Evolutionary conservation across 1,140 invertebrate species (phyloP), one percentile per base, ranked within the genome.

Genomic region (Teleogryllus occipitalis): DNA sequence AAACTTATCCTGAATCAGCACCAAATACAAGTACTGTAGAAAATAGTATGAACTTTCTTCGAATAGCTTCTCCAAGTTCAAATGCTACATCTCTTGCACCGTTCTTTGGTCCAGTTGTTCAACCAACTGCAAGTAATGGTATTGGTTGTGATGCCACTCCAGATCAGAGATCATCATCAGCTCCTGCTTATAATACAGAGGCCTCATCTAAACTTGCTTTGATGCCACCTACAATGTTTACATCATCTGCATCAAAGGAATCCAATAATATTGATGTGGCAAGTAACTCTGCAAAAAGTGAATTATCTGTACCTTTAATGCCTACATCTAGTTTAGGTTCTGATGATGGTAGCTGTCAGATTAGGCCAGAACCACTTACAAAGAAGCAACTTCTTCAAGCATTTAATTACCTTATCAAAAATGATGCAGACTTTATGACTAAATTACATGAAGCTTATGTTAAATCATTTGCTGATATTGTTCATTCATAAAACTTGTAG

Each of bases 361-460:
- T 82, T 86, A 88, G 83, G 5, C 85, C 90, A 6, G 92, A 94
- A 84, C 94, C 95, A 7, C 87, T 97, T 21, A 96, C 95, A 22
- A 92, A 91, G 85, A 93, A 95, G 84, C 96, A 97, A 84, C 88
- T 97, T 75, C 90, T 95, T 72, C 95, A 97, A 87, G 95, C 95
- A 76, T 91, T 97, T 81, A 91, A 92, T 83, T 94, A 96, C 87
- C 88, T 97, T 78, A 88, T 97, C 47, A 94, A 95, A 86, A 94
- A 94, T 86, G 95, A 97, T 86, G 87, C 92, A 12, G 93, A 94
- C 82, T 97, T 97, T 87, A 90, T 96, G 10, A 92, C 91, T 82
- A 95, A 94, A 86, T 87, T 97, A 79, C 95, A 97, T 85, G 95
- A 96, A 87, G 95, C 94, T 76, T 97, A 97, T 85, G 91, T 96